These are phyloP conservation scores for Bellardia pandia DNA, from an alignment of 2,888 invertebrate species.

Conservation along the genomic window DNA sequence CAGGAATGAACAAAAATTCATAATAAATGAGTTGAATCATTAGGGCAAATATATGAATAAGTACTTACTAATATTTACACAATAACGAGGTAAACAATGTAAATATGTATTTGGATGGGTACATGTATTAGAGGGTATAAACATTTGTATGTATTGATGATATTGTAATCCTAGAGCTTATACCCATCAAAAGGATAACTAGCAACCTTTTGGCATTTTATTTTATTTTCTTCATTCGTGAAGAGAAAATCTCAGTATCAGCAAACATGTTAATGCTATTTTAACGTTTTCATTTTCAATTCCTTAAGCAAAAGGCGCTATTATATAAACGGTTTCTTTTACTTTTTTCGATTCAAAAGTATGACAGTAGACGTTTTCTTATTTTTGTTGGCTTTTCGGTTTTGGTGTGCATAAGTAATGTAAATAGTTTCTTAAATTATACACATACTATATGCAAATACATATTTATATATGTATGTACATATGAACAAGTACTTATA, in stretches of 20 bases:
- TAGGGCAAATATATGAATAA: constrained; percentile 53
- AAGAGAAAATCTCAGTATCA: constrained; percentile 65
- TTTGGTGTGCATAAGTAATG: constrained; percentile 44
- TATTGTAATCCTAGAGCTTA: constrained; percentile 43
- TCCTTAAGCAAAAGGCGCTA: constrained; percentile 3
- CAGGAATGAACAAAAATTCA: constrained; percentile 30
- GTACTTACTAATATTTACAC: constrained; percentile 22
- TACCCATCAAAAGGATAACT: constrained; percentile 23
- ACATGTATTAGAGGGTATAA: background rate
- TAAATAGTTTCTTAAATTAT: constrained; percentile 52
- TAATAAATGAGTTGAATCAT: constrained; percentile 62
- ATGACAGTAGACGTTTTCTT: constrained; percentile 41
- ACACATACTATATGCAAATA: constrained; percentile 22
- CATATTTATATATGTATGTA: constrained; percentile 12
- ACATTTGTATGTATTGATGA: constrained; percentile 43
- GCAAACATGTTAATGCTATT: constrained; percentile 67
- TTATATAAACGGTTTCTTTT: constrained; percentile 22
- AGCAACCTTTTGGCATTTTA: constrained; percentile 68
- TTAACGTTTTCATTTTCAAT: constrained; percentile 31
- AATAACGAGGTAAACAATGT: constrained; percentile 41
- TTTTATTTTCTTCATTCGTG: constrained; percentile 27
- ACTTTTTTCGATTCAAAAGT: constrained; percentile 26
- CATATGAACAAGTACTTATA: background rate
- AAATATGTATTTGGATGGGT: background rate
- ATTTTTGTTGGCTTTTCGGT: constrained; percentile 35